Percentiles rank a stretch among this genome's conserved stretches.
phyloP scores from a whole-genome alignment of 2,797 vertebrate genomes.

The Diplodus sargus region DNA sequence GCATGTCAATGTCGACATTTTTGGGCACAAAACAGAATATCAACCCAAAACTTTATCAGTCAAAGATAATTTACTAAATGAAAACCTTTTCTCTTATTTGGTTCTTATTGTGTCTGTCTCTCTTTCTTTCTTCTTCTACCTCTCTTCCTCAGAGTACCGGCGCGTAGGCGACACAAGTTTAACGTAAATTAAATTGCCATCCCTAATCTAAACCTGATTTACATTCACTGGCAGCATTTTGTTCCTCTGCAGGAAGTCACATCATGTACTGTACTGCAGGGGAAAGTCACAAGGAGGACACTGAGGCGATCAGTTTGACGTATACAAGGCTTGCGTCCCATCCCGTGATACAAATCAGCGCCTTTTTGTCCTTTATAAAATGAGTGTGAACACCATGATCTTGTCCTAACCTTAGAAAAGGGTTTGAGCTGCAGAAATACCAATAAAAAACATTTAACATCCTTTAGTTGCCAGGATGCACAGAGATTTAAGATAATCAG shows the following conservation, averaged over 20 bases:
- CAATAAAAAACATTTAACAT: neutral
- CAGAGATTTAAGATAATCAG: neutral
- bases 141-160: neutral
- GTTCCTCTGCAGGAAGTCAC: neutral
- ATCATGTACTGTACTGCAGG: too few species aligned
- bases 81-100: neutral
- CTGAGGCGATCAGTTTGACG: neutral
- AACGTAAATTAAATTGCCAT: neutral
- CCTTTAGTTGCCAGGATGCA: neutral
- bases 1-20: neutral
- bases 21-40: too few species aligned
- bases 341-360: slow-evolving; percentile 20
- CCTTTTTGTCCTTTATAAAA: neutral
- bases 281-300: neutral
- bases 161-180: neutral
- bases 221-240: neutral
- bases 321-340: neutral
- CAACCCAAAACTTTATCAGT: neutral
- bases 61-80: neutral
- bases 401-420: neutral
- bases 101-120: too few species aligned
- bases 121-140: neutral
- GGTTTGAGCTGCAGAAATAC: neutral
- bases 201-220: slow-evolving; percentile 18
- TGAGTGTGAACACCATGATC: neutral